phyloP scores from a whole-genome alignment of 2,797 vertebrate genomes.

The Triplophysa bombifrons region DNA sequence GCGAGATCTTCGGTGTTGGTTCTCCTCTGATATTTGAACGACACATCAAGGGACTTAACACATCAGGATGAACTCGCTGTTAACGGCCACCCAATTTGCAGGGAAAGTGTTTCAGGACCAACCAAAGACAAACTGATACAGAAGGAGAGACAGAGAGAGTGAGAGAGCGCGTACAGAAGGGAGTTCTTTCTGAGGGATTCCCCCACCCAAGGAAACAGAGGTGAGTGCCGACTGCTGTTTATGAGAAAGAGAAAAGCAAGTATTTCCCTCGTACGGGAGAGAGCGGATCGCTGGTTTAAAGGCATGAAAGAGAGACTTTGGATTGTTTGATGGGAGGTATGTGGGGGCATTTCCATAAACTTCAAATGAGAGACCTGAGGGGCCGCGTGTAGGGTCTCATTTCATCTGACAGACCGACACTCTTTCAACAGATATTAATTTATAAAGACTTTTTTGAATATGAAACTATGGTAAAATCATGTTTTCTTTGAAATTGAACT shows the following conservation, averaged over 20 bases:
- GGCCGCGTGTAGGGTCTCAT: background rate
- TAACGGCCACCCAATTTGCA: conserved; percentile 5
- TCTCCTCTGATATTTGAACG: conserved; percentile 41
- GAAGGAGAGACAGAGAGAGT: conserved; percentile 24
- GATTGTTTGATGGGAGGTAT: background rate
- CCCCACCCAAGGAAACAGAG: conserved; percentile 43
- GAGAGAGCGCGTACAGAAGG: conserved; percentile 39
- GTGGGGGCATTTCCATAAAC: conserved; percentile 2
- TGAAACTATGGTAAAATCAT: background rate
- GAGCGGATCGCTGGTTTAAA: background rate
- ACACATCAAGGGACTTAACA: background rate
- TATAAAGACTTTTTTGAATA: background rate
- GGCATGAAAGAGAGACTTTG: conserved; percentile 1
- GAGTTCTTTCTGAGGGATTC: conserved; percentile 53
- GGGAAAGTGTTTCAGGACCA: conserved; percentile 30
- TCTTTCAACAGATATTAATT: background rate
- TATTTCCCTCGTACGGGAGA: background rate
- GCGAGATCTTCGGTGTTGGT: conserved; percentile 68
- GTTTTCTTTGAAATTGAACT: background rate
- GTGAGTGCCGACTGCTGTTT: conserved; percentile 48
- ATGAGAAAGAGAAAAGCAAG: conserved; percentile 35
- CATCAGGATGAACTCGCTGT: conserved; percentile 25
- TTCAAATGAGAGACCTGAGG: background rate
- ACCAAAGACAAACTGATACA: conserved; percentile 47
- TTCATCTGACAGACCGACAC: background rate